A percentile compares a stretch with the other conserved stretches of the same genome.
phyloP scores from a whole-genome alignment of 2,797 vertebrate genomes.

The Phrynocephalus forsythii region DNA sequence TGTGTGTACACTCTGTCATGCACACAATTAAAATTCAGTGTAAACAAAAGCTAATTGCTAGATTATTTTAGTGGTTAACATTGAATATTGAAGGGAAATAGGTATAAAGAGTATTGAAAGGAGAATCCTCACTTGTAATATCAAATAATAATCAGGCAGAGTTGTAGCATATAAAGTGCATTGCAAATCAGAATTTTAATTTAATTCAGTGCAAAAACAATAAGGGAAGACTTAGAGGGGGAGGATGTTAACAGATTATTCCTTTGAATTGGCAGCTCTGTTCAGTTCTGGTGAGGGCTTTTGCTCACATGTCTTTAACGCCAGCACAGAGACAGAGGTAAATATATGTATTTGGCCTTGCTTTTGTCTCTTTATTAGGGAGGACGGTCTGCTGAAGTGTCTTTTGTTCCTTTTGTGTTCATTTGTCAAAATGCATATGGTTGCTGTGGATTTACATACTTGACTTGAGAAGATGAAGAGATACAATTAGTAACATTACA shows the following conservation, averaged over 20 bases:
- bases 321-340: slow-evolving; percentile 41
- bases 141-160: slow-evolving; percentile 57
- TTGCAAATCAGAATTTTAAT: slow-evolving; percentile 69
- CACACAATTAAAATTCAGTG: slow-evolving; percentile 18
- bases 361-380: slow-evolving; percentile 56
- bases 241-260: slow-evolving; percentile 47
- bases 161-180: slow-evolving; percentile 1
- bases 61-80: slow-evolving; percentile 55
- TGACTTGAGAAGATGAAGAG: slow-evolving; percentile 63
- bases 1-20: background rate
- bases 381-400: slow-evolving; percentile 58
- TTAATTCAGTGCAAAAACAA: slow-evolving; percentile 66
- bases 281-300: slow-evolving; percentile 64
- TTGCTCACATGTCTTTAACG: slow-evolving; percentile 65
- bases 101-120: slow-evolving; percentile 36
- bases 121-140: slow-evolving; percentile 51
- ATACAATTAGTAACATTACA: slow-evolving; percentile 65
- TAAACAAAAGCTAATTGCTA: slow-evolving; percentile 28
- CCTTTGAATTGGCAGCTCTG: slow-evolving; percentile 63
- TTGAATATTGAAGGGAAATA: slow-evolving; percentile 52
- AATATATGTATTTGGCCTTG: slow-evolving; percentile 43
- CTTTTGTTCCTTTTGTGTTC: slow-evolving; percentile 62
- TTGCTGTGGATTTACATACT: slow-evolving; percentile 48
- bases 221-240: slow-evolving; percentile 56
- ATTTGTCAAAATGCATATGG: slow-evolving; percentile 67